phyloP scores from a whole-genome alignment of 2,888 invertebrate species.

The Kuschelorhynchus macadamiae region DNA sequence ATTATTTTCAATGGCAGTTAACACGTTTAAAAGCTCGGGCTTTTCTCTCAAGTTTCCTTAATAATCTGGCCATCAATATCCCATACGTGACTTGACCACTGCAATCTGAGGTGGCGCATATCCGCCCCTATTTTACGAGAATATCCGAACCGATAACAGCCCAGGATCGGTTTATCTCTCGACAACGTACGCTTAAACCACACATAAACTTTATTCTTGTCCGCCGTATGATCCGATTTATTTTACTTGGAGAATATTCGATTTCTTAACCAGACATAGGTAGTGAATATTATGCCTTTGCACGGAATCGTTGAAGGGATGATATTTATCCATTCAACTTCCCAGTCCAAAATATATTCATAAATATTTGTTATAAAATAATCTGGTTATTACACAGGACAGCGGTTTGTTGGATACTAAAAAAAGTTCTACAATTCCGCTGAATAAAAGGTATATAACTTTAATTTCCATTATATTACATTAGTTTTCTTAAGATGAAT shows the following conservation, averaged over 20 bases:
- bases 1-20: too few relatives aligned
- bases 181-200: conserved; percentile 39
- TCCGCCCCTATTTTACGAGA: conserved; percentile 28
- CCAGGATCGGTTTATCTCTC: conserved; percentile 38
- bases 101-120: conserved; percentile 37
- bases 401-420: too few relatives aligned
- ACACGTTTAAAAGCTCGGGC: too few relatives aligned
- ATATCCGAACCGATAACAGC: conserved; percentile 17
- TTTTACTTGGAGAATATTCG: conserved; percentile 33
- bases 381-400: too few relatives aligned
- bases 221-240: conserved; percentile 39
- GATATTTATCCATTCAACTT: too few relatives aligned
- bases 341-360: too few relatives aligned
- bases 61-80: conserved; percentile 34
- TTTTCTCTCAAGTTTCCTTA: conserved; percentile 1
- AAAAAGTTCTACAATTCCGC: too few relatives aligned
- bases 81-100: conserved; percentile 38
- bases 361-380: too few relatives aligned
- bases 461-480: too few relatives aligned
- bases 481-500: too few relatives aligned
- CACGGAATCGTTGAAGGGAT: not conserved
- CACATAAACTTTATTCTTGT: conserved; percentile 36
- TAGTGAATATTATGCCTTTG: not conserved
- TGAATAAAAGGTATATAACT: too few relatives aligned
- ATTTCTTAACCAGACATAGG: conserved; percentile 11